A percentile compares a stretch with the other conserved stretches of the same genome.
phyloP scores from a whole-genome alignment of 2,113 vertebrate species.

The Apus apus region DNA sequence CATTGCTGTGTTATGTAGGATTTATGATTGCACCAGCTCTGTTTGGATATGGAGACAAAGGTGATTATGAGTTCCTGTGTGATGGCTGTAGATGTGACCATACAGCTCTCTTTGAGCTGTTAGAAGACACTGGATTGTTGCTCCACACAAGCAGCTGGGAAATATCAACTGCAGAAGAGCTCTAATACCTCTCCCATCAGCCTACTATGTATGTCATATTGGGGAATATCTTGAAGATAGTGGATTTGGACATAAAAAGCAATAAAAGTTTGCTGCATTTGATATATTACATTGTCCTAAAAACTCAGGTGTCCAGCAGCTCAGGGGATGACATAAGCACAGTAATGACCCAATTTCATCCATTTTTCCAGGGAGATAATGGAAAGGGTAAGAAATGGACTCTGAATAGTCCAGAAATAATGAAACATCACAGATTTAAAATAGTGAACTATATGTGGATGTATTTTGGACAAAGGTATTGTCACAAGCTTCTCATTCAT shows the following conservation, averaged over 20 bases:
- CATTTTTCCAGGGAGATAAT: neutral
- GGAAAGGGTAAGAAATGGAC: neutral
- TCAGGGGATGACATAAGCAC: neutral
- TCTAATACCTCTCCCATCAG: neutral
- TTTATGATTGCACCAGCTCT: neutral
- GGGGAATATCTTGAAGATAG: neutral
- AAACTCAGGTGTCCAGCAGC: neutral
- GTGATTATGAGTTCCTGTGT: neutral
- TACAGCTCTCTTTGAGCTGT: neutral
- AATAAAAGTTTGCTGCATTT: neutral
- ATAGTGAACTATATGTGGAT: neutral
- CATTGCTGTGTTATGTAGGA: neutral
- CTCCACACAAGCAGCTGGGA: neutral
- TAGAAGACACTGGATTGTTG: neutral
- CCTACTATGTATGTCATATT: neutral
- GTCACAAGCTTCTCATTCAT: neutral
- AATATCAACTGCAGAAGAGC: neutral
- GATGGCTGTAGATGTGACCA: neutral
- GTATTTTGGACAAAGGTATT: neutral
- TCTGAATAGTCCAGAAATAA: slow-evolving; percentile 1
- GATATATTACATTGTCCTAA: neutral
- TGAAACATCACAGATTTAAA: neutral
- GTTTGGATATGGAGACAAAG: neutral
- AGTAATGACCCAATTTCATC: neutral
- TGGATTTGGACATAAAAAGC: neutral